Percentiles rank a stretch among this genome's conserved stretches.
Evolutionary conservation across 2,888 invertebrate genomes (phyloP).

Genomic region (Drosophila nigricruria): DNA sequence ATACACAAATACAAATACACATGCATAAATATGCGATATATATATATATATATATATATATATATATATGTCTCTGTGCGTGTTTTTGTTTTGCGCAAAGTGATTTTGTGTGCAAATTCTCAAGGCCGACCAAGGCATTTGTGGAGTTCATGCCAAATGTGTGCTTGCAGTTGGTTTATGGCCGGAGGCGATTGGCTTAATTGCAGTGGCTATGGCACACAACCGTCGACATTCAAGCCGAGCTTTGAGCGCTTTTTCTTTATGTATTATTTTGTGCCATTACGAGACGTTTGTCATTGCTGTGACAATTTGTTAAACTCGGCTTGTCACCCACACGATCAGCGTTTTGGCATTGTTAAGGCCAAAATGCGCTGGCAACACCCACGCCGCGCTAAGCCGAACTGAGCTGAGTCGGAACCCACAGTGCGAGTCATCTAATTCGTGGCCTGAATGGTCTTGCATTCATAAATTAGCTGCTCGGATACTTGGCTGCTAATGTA

Average conservation of each 20-base stretch:
- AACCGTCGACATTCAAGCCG: conserved; percentile 28
- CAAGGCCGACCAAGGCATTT: conserved; percentile 63
- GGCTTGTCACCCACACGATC: conserved; percentile 52
- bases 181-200: conserved; percentile 53
- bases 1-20: conserved; percentile 27
- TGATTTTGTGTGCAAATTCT: conserved; percentile 46
- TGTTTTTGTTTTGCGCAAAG: conserved; percentile 38
- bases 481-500: conserved; percentile 52
- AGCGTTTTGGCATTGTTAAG: conserved; percentile 63
- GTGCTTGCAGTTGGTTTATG: conserved; percentile 55
- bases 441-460: conserved; percentile 74
- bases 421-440: conserved; percentile 69
- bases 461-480: conserved; percentile 73
- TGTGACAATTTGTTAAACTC: conserved; percentile 58
- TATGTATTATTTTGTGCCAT: conserved; percentile 20
- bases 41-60: background rate
- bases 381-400: conserved; percentile 53
- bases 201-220: conserved; percentile 53
- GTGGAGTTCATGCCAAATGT: conserved; percentile 52
- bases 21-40: conserved; percentile 36
- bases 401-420: conserved; percentile 15
- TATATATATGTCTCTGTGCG: conserved; percentile 5
- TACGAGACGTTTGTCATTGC: conserved; percentile 47
- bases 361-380: conserved; percentile 46
- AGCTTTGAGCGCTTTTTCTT: conserved; percentile 46